These are phyloP conservation scores for Chironomus tepperi DNA, from an alignment of 1,140 invertebrate species.

Conservation along the genomic window DNA sequence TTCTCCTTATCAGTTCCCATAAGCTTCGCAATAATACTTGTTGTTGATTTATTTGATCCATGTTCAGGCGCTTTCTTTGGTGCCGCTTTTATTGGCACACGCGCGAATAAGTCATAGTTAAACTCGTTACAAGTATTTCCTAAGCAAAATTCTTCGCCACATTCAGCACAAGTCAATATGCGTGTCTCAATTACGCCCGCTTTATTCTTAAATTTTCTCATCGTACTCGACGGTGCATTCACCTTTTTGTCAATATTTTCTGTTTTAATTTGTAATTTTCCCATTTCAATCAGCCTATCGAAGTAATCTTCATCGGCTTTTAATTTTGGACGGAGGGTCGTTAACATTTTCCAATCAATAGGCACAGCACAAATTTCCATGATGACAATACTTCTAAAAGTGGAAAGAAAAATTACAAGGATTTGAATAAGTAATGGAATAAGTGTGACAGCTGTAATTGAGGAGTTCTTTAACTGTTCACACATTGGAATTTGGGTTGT, in stretches of 20 bases:
- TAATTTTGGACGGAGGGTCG: conserved; percentile 68
- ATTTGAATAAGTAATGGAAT: too few relatives aligned
- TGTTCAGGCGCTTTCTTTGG: conserved; percentile 28
- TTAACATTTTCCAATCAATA: conserved; percentile 92
- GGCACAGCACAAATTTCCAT: conserved; percentile 72
- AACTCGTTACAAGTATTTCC: conserved; percentile 49
- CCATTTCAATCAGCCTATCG: conserved; percentile 69
- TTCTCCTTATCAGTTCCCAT: conserved; percentile 29
- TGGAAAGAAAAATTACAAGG: not conserved
- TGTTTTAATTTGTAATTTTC: conserved; percentile 64
- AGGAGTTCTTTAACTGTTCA: not conserved
- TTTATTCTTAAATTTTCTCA: conserved; percentile 66
- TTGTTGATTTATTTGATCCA: conserved; percentile 27
- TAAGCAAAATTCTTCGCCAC: conserved; percentile 76
- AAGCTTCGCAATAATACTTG: conserved; percentile 27
- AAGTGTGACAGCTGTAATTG: too few relatives aligned
- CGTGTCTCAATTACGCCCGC: conserved; percentile 68
- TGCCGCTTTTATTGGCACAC: conserved; percentile 35
- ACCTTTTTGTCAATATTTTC: conserved; percentile 54
- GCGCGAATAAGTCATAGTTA: conserved; percentile 44
- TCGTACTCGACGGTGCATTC: conserved; percentile 49
- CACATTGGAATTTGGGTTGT: too few relatives aligned
- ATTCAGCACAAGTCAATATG: conserved; percentile 63
- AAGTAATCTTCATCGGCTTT: conserved; percentile 82
- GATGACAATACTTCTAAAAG: conserved; percentile 38